A percentile compares a stretch with the other conserved stretches of the same genome.
phyloP scores from a whole-genome alignment of 2,797 vertebrate species.

The Coccyzus lansbergi region DNA sequence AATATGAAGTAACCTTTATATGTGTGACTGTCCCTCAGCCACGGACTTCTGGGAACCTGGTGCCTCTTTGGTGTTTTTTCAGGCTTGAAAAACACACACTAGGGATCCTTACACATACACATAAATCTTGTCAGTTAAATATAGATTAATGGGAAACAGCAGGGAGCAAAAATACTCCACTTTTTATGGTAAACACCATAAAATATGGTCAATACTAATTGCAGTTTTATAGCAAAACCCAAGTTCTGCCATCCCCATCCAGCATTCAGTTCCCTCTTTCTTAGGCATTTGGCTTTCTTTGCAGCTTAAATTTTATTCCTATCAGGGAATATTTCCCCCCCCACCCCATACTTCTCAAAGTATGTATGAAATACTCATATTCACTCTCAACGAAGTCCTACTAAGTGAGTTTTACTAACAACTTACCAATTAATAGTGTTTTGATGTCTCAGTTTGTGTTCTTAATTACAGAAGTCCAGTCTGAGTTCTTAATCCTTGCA shows the following conservation, averaged over 20 bases:
- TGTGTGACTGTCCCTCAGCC: not conserved
- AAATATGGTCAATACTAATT: not conserved
- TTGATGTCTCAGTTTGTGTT: not conserved
- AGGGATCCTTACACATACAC: not conserved
- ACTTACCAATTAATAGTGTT: not conserved
- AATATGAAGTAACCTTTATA: not conserved
- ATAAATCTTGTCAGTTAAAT: slow-evolving; percentile 11
- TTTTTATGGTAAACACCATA: not conserved
- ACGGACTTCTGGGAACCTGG: not conserved
- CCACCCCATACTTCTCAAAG: not conserved
- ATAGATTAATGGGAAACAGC: slow-evolving; percentile 13
- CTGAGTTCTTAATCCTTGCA: not conserved
- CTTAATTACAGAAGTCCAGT: not conserved
- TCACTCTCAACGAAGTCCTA: not conserved
- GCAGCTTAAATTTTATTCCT: not conserved
- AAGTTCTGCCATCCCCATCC: not conserved
- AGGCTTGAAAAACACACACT: not conserved
- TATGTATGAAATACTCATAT: not conserved
- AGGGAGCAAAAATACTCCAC: not conserved
- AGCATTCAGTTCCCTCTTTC: not conserved
- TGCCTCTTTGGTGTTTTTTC: not conserved
- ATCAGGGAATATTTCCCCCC: not conserved
- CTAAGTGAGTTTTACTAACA: not conserved
- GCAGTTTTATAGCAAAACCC: not conserved
- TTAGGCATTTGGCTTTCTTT: not conserved